Evolutionary conservation across 1,140 invertebrate species (phyloP).

Genomic region (Drosophila paulistorum): DNA sequence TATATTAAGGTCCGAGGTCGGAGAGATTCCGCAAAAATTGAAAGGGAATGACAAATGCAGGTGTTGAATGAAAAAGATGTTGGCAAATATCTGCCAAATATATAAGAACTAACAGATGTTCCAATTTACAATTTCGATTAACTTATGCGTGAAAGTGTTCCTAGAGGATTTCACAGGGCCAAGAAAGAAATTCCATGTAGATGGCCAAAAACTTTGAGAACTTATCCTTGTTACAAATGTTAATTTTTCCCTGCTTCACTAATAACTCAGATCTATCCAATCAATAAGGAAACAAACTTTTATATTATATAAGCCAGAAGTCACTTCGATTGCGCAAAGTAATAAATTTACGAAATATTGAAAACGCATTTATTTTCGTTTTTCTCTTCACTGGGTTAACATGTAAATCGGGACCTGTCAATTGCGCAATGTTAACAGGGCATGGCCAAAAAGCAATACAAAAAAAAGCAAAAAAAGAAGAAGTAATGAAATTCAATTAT

Average conservation of each 20-base stretch:
- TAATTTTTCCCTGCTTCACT: too few relatives aligned
- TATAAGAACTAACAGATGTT: too few relatives aligned
- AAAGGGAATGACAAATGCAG: slow-evolving; percentile 3
- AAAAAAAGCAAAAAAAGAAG: not conserved
- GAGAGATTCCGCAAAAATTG: not conserved
- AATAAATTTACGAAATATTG: slow-evolving; percentile 4
- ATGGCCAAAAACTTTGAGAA: too few relatives aligned
- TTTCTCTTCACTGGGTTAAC: slow-evolving; percentile 7
- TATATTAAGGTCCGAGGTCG: not conserved
- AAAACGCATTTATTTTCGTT: not conserved
- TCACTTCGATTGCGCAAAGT: slow-evolving; percentile 9
- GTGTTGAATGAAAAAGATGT: not conserved
- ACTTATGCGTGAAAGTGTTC: too few relatives aligned
- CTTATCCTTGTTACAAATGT: too few relatives aligned
- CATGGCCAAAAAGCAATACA: not conserved
- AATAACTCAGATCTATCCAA: too few relatives aligned
- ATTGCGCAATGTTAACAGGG: slow-evolving; percentile 18
- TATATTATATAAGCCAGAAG: not conserved
- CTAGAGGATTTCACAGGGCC: too few relatives aligned
- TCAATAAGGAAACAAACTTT: too few relatives aligned
- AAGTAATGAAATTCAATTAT: slow-evolving; percentile 4
- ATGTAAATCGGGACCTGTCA: slow-evolving; percentile 22
- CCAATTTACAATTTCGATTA: too few relatives aligned
- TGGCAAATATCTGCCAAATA: not conserved
- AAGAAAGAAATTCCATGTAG: too few relatives aligned